Evolutionary conservation across 2,113 vertebrate genomes (phyloP), one percentile per base, ranked within the genome.

Genomic region (Cryptoleucopteryx plumbea): DNA sequence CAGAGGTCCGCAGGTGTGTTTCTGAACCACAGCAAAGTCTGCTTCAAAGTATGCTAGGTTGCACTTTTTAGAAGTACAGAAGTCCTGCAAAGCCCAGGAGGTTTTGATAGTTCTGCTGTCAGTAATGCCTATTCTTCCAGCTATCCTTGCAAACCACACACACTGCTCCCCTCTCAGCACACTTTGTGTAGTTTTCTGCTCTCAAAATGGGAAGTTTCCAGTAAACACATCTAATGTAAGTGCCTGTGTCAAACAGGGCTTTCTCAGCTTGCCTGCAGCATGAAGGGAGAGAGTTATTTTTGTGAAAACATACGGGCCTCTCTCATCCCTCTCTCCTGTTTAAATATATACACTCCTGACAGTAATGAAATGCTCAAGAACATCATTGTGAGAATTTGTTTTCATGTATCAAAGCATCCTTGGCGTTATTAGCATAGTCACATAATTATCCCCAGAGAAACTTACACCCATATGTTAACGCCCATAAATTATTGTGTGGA

Each of bases 381-480:
- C 66, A 73, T 42, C 31, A 53, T 34, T 82, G 66, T 58, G 84
- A 82, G 62, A 72, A 17, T 16, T 53, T 32, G 25, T 61, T 85
- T 91, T 82, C 61, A 89, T 73, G 47, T 94, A 93, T 93, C 87
- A 90, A 95, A 90, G 85, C 78, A 95, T 88, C 93, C 62, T 70
- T 80, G 50, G 82, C 2, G 0, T 97, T 91, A 95, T 82, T 93
- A 91, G 63, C 62, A 25, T 19, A 88, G 93, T 65, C 87, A 94
- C 84, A 11, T 95, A 97, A 97, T 97, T 97, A 97, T 73, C 89
- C 63, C 9, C 50, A 70, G 78, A 81, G 85, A 90, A 85, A 94
- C n/a, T 66, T 93, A 77, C 97, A 88, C 93, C 82, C 94, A 91
- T 94, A 31, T 11, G 79, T 77, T 91, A 95, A 96, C 93, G 6